phyloP scores from a whole-genome alignment of 2,888 invertebrate species.

The Pasiphila rectangulata region DNA sequence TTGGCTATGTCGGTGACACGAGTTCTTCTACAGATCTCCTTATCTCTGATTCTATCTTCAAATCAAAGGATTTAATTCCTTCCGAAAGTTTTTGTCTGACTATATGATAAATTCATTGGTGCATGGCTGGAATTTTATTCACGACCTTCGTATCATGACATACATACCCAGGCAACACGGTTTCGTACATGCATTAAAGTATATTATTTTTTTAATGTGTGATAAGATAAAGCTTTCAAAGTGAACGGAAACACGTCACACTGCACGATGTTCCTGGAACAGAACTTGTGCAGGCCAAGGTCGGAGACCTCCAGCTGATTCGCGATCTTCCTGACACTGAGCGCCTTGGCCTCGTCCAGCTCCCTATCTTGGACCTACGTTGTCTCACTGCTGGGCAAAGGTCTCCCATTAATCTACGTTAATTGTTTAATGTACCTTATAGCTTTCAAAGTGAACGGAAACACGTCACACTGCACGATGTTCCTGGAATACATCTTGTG shows the following conservation, averaged over 20 bases:
- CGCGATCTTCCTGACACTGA: slow-evolving; percentile 84
- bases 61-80: too few species aligned
- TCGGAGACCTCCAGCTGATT: slow-evolving; percentile 86
- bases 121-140: too few species aligned
- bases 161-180: too few species aligned
- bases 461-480: slow-evolving; percentile 83
- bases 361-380: slow-evolving; percentile 81
- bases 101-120: too few species aligned
- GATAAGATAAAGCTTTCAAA: slow-evolving; percentile 81
- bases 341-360: slow-evolving; percentile 81
- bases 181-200: too few species aligned
- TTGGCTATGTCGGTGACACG: too few species aligned
- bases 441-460: slow-evolving; percentile 81
- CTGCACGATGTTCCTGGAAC: slow-evolving; percentile 83
- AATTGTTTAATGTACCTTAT: slow-evolving; percentile 66
- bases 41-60: too few species aligned
- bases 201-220: neutral
- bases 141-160: too few species aligned
- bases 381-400: too few species aligned
- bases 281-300: slow-evolving; percentile 82
- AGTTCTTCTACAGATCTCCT: too few species aligned
- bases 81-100: too few species aligned
- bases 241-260: slow-evolving; percentile 84
- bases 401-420: neutral
- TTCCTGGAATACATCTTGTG: slow-evolving; percentile 84